phyloP scores from a whole-genome alignment of 2,888 invertebrate genomes.

The Hanleya hanleyi region DNA sequence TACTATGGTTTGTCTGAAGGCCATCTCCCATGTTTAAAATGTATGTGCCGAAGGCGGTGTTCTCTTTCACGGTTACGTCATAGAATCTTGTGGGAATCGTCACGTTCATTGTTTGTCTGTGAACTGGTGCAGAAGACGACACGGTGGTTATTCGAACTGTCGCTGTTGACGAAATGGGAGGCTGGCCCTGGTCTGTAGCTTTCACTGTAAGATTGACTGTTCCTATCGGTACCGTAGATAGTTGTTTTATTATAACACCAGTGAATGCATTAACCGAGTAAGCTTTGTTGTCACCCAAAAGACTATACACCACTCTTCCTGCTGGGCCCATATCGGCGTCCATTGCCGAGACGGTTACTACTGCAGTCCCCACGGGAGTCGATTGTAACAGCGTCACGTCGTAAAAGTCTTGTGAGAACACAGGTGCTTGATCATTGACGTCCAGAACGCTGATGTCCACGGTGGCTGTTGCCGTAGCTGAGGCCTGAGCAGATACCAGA shows the following conservation, averaged over 20 bases:
- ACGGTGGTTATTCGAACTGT: background rate
- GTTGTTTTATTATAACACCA: too few species aligned
- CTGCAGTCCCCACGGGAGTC: too few species aligned
- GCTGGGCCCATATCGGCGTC: background rate
- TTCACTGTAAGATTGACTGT: background rate
- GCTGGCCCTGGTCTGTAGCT: background rate
- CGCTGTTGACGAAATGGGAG: background rate
- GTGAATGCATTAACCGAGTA: too few species aligned
- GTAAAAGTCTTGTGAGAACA: background rate
- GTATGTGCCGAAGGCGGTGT: background rate
- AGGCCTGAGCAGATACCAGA: background rate
- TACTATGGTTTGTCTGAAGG: too few species aligned
- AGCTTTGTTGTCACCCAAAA: too few species aligned
- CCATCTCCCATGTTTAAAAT: too few species aligned
- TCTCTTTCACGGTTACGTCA: background rate
- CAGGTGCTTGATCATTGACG: background rate
- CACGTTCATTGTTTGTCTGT: background rate
- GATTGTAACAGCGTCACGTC: background rate
- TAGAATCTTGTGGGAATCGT: background rate
- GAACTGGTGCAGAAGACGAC: background rate
- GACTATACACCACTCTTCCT: background rate
- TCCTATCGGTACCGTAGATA: too few species aligned
- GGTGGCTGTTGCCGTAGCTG: background rate
- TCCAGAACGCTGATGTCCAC: background rate
- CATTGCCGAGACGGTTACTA: background rate